A percentile compares a stretch with the other conserved stretches of the same genome.
Evolutionary conservation across 2,797 vertebrate genomes (phyloP).

Genomic region (Chloroceryle inda): DNA sequence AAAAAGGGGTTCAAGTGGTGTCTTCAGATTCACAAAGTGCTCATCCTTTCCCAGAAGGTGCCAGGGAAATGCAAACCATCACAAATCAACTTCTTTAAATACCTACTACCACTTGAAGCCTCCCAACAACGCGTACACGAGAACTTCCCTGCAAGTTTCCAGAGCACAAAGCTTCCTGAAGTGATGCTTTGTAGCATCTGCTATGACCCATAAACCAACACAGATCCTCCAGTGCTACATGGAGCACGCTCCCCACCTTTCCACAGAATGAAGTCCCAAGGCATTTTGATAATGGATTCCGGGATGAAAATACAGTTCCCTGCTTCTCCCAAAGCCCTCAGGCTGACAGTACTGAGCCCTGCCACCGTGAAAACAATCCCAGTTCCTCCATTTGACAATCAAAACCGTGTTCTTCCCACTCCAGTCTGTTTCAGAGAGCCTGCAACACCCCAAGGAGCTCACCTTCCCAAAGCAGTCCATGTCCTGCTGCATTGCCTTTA

Average conservation of each 20-base stretch:
- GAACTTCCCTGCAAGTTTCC: not conserved
- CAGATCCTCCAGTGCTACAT: not conserved
- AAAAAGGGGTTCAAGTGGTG: not conserved
- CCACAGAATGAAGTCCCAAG: not conserved
- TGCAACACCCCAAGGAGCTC: not conserved
- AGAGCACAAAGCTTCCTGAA: not conserved
- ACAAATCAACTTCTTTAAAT: not conserved
- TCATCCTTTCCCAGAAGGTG: not conserved
- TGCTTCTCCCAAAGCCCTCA: not conserved
- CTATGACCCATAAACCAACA: not conserved
- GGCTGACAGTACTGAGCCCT: not conserved
- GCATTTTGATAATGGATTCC: not conserved
- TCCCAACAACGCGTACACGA: accelerated
- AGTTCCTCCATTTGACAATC: not conserved
- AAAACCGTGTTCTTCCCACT: not conserved
- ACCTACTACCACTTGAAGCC: not conserved
- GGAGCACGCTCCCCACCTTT: not conserved
- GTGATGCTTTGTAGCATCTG: not conserved
- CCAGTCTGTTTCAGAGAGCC: not conserved
- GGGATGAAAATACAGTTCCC: not conserved
- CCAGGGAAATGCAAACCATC: not conserved
- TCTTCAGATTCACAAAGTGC: not conserved
- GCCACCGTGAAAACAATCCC: not conserved
- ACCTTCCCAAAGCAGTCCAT: not conserved
- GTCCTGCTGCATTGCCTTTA: not conserved